A percentile compares a stretch with the other conserved stretches of the same genome.
These are phyloP conservation scores for Notamacropus eugenii DNA, from an alignment of 2,797 vertebrate species.

Conservation along the genomic window DNA sequence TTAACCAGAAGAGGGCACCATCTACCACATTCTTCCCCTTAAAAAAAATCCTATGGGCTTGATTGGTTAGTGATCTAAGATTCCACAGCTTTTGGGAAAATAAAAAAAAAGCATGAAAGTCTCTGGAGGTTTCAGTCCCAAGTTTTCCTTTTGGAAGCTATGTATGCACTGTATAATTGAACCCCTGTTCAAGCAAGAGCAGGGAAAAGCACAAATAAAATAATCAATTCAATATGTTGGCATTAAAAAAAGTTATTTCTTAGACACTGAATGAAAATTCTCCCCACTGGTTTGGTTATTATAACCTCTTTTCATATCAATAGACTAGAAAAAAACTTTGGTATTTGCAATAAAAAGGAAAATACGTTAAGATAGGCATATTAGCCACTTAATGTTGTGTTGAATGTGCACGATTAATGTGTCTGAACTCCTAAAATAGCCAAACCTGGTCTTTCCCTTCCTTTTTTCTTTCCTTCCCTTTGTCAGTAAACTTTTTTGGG, in stretches of 20 bases:
- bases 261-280: constrained; percentile 76
- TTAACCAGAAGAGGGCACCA: constrained; percentile 81
- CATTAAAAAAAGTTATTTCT: constrained; percentile 80
- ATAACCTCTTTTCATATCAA: constrained; percentile 69
- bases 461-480: constrained; percentile 38
- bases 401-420: not conserved
- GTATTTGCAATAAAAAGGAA: constrained; percentile 30
- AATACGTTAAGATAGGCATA: constrained; percentile 49
- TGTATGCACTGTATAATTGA: constrained; percentile 72
- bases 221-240: constrained; percentile 90
- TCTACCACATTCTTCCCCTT: constrained; percentile 66
- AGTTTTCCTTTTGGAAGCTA: constrained; percentile 73
- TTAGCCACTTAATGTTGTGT: constrained; percentile 59
- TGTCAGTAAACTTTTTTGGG: constrained; percentile 5
- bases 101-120: not conserved
- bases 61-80: constrained; percentile 44
- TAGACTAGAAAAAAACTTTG: constrained; percentile 62
- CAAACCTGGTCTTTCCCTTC: constrained; percentile 45
- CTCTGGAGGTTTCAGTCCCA: constrained; percentile 72
- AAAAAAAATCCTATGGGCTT: not conserved
- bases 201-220: constrained; percentile 87
- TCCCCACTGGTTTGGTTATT: constrained; percentile 75
- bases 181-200: constrained; percentile 84
- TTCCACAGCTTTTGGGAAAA: not conserved
- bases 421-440: constrained; percentile 44